phyloP scores from a whole-genome alignment of 2,888 invertebrate species.

The Apamea epomidion region DNA sequence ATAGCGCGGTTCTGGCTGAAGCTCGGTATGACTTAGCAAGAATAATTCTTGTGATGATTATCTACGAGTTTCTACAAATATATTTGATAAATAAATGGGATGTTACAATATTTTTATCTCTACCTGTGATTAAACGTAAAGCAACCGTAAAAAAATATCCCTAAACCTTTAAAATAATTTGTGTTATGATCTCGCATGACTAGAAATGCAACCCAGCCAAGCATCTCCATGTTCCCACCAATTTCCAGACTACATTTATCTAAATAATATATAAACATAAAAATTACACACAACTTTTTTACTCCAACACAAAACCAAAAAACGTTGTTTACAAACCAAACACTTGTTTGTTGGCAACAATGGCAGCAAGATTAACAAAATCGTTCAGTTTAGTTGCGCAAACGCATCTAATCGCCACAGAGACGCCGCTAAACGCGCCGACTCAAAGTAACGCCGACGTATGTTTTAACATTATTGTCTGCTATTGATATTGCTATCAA shows the following conservation, averaged over 20 bases:
- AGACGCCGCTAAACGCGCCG: conserved; percentile 67
- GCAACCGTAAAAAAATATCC: background rate
- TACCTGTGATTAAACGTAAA: background rate
- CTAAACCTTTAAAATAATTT: background rate
- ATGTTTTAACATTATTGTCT: conserved; percentile 62
- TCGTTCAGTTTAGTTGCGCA: conserved; percentile 77
- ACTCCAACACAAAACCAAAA: conserved; percentile 50
- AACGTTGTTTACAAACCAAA: conserved; percentile 77
- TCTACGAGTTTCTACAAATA: background rate
- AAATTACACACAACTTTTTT: conserved; percentile 38
- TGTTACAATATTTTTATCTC: background rate
- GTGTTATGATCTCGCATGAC: conserved; percentile 8
- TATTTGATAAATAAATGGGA: background rate
- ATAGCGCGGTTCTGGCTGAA: background rate
- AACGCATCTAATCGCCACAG: conserved; percentile 73
- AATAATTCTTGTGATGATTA: background rate
- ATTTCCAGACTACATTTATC: conserved; percentile 13
- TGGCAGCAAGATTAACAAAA: conserved; percentile 75
- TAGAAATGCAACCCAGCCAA: background rate
- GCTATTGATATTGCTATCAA: conserved; percentile 70
- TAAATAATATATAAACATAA: conserved; percentile 27
- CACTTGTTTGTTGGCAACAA: conserved; percentile 77
- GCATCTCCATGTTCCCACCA: background rate
- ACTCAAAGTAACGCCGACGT: conserved; percentile 64
- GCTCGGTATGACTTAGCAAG: background rate